phyloP scores from a whole-genome alignment of 2,797 vertebrate genomes.

The Poeciliopsis turneri region DNA sequence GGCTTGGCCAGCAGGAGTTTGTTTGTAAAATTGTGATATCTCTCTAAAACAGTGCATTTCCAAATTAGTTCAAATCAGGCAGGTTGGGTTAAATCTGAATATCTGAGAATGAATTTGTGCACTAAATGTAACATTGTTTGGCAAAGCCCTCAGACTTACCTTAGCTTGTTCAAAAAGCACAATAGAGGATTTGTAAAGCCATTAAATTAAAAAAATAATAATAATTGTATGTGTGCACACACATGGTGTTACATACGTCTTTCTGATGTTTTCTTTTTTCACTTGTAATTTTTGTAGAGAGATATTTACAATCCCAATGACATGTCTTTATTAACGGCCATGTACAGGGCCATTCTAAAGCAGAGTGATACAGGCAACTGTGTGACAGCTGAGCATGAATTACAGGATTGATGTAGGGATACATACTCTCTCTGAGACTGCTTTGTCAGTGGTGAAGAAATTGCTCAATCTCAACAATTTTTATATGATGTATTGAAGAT shows the following conservation, averaged over 20 bases:
- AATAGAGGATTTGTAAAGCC: background rate
- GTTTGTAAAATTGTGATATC: too few species aligned
- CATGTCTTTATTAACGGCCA: conserved; percentile 50
- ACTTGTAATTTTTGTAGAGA: conserved; percentile 32
- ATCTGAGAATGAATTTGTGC: too few species aligned
- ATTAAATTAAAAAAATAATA: conserved; percentile 30
- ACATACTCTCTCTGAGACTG: conserved; percentile 26
- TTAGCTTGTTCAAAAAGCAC: too few species aligned
- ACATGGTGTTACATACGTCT: conserved; percentile 21
- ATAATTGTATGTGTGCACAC: conserved; percentile 19
- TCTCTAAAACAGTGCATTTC: too few species aligned
- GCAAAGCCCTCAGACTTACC: too few species aligned
- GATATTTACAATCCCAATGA: conserved; percentile 54
- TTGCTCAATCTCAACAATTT: conserved; percentile 46
- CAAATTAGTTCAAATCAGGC: too few species aligned
- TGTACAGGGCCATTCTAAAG: conserved; percentile 41
- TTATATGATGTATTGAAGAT: conserved; percentile 43
- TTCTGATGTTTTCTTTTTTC: conserved; percentile 30
- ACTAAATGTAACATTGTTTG: too few species aligned
- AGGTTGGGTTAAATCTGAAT: too few species aligned
- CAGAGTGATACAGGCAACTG: conserved; percentile 44
- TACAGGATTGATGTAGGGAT: conserved; percentile 47
- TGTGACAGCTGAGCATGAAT: conserved; percentile 59
- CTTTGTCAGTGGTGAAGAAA: conserved; percentile 43
- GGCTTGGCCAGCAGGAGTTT: too few species aligned